phyloP scores from a whole-genome alignment of 2,113 vertebrate genomes.

The Hemiscyllium ocellatum region DNA sequence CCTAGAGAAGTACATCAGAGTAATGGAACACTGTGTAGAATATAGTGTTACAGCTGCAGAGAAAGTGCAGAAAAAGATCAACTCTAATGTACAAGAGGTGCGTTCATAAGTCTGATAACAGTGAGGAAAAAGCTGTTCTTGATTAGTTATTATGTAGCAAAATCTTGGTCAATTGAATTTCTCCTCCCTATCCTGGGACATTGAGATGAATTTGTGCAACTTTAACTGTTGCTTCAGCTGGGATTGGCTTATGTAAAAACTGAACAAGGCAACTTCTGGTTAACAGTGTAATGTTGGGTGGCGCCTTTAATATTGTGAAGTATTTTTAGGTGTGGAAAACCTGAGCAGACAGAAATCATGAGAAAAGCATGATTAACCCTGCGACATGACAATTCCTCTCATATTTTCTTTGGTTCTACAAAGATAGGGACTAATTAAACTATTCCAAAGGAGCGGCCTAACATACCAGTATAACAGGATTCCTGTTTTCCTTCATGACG shows the following conservation, averaged over 20 bases:
- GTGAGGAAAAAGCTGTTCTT: too few relatives aligned
- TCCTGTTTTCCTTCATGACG: conserved; percentile 34
- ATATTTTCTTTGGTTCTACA: conserved; percentile 26
- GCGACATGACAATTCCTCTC: conserved; percentile 29
- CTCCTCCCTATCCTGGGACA: background rate
- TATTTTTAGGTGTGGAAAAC: conserved; percentile 26
- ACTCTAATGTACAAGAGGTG: too few relatives aligned
- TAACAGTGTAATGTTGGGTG: background rate
- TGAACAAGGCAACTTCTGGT: background rate
- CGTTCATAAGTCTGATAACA: too few relatives aligned
- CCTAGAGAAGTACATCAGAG: too few relatives aligned
- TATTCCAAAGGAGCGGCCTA: conserved; percentile 27
- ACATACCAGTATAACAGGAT: conserved; percentile 37
- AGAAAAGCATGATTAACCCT: background rate
- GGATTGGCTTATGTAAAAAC: too few relatives aligned
- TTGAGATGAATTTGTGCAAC: background rate
- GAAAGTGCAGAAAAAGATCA: too few relatives aligned
- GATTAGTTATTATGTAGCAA: background rate
- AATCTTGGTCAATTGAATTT: background rate
- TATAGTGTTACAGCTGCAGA: too few relatives aligned
- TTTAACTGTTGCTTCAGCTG: background rate
- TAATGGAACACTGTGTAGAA: too few relatives aligned
- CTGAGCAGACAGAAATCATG: background rate
- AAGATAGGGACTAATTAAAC: conserved; percentile 34
- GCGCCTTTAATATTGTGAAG: background rate